Evolutionary conservation across 37 sponge, comb jelly and placozoan genomes (phyloP).

Genomic region (Haliclona indistincta): DNA sequence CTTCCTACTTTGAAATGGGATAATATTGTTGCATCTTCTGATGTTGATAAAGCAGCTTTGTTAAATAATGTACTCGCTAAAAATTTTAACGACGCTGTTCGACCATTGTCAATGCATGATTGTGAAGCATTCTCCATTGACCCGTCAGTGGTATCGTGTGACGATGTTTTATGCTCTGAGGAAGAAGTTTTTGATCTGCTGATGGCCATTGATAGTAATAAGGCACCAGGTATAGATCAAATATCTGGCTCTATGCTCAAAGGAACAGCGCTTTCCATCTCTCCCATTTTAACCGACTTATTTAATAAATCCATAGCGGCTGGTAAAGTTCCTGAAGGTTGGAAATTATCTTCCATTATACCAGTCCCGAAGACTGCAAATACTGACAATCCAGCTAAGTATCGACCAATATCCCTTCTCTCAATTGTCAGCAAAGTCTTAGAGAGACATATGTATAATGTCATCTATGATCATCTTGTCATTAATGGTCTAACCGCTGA

Average conservation of each 20-base stretch:
- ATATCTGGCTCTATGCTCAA: not conserved
- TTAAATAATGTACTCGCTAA: not conserved
- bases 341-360: too few relatives aligned
- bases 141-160: not conserved
- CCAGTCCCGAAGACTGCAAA: not conserved
- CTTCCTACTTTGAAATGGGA: not conserved
- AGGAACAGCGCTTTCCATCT: not conserved
- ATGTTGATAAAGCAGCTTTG: not conserved
- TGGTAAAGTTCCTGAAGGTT: too few relatives aligned
- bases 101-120: not conserved
- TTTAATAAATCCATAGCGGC: not conserved
- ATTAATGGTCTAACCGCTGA: not conserved
- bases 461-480: not conserved
- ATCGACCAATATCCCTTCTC: slow-evolving; percentile 5
- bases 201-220: not conserved
- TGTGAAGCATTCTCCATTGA: not conserved
- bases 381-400: not conserved
- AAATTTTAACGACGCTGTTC: not conserved
- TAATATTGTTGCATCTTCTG: not conserved
- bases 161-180: not conserved
- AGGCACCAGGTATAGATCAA: not conserved
- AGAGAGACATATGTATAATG: not conserved
- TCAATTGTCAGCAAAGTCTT: not conserved
- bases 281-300: not conserved
- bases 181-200: not conserved